These are phyloP conservation scores for Macropis europaea DNA, from an alignment of 2,888 invertebrate species.

Conservation along the genomic window DNA sequence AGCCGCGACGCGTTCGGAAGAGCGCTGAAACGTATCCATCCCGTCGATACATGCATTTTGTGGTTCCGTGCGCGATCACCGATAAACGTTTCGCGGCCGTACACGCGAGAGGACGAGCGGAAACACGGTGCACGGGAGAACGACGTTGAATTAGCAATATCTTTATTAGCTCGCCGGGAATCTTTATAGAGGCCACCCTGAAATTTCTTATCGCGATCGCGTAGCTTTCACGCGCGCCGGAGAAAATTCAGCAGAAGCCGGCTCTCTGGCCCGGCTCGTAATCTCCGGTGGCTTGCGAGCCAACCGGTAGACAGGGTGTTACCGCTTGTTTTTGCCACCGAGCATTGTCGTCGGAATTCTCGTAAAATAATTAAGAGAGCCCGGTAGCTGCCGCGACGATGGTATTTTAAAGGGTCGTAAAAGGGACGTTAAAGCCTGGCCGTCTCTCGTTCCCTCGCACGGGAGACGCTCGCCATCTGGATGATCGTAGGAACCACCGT, in stretches of 20 bases:
- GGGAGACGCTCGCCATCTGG: slow-evolving; percentile 51
- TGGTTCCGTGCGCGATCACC: background rate
- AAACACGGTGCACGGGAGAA: background rate
- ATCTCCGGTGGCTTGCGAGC: slow-evolving; percentile 59
- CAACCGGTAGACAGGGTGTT: slow-evolving; percentile 73
- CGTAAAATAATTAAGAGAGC: slow-evolving; percentile 78
- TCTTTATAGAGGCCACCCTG: background rate
- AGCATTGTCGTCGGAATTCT: slow-evolving; percentile 78
- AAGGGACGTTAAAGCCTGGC: slow-evolving; percentile 77
- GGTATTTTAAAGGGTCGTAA: slow-evolving; percentile 78
- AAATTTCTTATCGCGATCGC: slow-evolving; percentile 27
- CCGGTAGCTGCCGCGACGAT: slow-evolving; percentile 71
- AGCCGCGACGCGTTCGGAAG: background rate
- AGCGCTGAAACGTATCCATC: background rate
- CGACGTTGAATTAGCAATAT: slow-evolving; percentile 7
- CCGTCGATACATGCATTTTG: background rate
- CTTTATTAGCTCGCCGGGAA: slow-evolving; percentile 4
- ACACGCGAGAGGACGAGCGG: background rate
- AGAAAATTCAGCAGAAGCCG: slow-evolving; percentile 4
- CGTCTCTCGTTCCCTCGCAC: slow-evolving; percentile 63
- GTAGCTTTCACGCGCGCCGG: background rate
- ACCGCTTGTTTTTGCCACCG: slow-evolving; percentile 75
- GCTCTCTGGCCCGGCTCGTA: slow-evolving; percentile 39
- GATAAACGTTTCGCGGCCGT: background rate
- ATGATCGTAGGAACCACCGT: slow-evolving; percentile 26